Base-by-base conservation (phyloP, 2,797 vertebrate species). In the Hypotaenidia philippensis region DNA sequence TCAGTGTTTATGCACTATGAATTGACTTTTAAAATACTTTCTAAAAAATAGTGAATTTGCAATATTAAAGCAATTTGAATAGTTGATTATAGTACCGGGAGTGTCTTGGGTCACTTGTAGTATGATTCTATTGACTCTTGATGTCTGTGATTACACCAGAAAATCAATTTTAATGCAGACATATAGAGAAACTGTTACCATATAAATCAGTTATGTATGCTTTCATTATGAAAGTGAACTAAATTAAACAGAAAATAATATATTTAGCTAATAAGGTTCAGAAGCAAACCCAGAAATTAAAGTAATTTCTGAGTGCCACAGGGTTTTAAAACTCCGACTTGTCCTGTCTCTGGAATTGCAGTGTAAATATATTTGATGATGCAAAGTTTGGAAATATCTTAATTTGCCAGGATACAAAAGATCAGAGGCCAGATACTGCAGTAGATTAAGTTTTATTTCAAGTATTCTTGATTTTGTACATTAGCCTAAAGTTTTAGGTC, bases 171-270 rank as follows among this genome's bases (percentile, higher is more conserved):
- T 81, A 92, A 31, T 87, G 76, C 57, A 93, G 83, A 84, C 93
- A 83, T 87, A 74, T 90, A 86, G 87, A 96, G 92, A 96, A 91
- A 68, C 38, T 17, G 65, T 95, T 93, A 89, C 72, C 93, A 75
- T 68, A 52, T 83, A 94, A 96, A 80, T 80, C 26, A 87, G 61
- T 84, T 93, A 70, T 60, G 61, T 93, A 69, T 60, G 61, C n/a
- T 83, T 94, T 63, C 52, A 63, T 50, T 70, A 61, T 68, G 91
- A 95, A 94, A 97, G 92, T 53, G 40, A 89, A 70, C 36, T 65
- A 87, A 96, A 96, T 86, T 86, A 69, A 94, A 80, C 57, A 90
- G 65, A 89, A 91, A 96, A 87, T 52, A 83, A 71, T 61, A 82
- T 69, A 50, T 36, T 61, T 89, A 29, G 75, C 36, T 83, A 84